Evolutionary conservation across 2,797 vertebrate species (phyloP), one percentile per base, ranked within the genome.

Genomic region (Thaleichthys pacificus): DNA sequence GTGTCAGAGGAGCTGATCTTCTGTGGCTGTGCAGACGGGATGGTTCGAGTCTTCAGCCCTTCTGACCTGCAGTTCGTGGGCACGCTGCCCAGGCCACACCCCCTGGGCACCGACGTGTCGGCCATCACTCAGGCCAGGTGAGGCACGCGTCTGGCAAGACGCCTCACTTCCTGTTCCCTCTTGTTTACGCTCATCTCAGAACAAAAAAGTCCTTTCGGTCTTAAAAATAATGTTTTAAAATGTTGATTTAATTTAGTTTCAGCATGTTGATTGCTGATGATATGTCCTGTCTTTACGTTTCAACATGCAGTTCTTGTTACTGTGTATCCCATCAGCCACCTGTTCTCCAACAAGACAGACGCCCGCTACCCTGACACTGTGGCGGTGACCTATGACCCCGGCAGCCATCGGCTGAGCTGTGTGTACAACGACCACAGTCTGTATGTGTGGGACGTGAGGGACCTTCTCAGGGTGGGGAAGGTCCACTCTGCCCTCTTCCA

Each of bases 351-450:
- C 71, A 84, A 84, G 66, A 77, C 80, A 0, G 93, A 92, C 74
- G 91, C 86, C 1, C 93, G 86, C 77, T 96, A 95, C 87, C 96
- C 97, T 26, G 96, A 97, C 72, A 90, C 93, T 0, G 92, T 96
- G 26, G 96, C 95, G 1, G 89, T 99, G 79, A 95, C 95, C 47
- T 98, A 95, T 75, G 97, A 99, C 86, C 92, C 95, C 4, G 81
- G 90, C 76, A 95, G 93, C 86, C 92, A 92, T 75, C 95, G 95
- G 95, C 93, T 99, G 71, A 96, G 95, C 22, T 99, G 97, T 70
- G 95, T 97, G 0, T 99, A 98, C 89, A 96, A 92, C 0, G 97
- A 99, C 86, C 97, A 99, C 93, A 99, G 97, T 82, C 83, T 99
- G 75, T 99, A 96, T 0, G 96, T 98, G 79, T 99, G 97, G 97